Evolutionary conservation across 1,140 invertebrate genomes (phyloP).

Genomic region (Lutraria rhynchaena): DNA sequence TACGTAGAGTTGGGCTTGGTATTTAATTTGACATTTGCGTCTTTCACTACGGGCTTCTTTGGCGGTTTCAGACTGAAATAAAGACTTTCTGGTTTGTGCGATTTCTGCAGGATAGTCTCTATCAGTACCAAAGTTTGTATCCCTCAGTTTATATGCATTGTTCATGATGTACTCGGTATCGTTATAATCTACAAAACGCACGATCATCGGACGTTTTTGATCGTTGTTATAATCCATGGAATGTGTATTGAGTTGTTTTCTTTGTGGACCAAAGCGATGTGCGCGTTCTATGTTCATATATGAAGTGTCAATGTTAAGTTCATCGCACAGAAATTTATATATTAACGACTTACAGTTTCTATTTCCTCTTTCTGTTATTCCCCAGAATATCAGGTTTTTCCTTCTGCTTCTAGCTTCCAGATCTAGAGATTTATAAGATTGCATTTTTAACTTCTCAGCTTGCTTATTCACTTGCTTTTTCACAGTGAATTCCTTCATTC

Average conservation of each 20-base stretch:
- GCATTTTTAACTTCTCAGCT: not conserved
- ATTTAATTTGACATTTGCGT: not conserved
- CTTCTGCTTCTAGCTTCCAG: slow-evolving; percentile 3
- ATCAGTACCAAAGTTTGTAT: not conserved
- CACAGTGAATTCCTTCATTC: no score
- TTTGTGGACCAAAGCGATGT: not conserved
- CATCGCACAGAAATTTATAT: not conserved
- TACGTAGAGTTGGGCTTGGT: slow-evolving; percentile 4
- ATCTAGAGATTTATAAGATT: not conserved
- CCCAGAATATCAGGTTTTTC: slow-evolving; percentile 20
- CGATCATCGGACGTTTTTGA: slow-evolving; percentile 19
- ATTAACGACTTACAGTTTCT: not conserved
- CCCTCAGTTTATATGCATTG: slow-evolving; percentile 6
- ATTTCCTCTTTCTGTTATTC: not conserved
- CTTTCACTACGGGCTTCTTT: not conserved
- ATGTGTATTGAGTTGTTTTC: not conserved
- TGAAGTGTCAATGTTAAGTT: not conserved
- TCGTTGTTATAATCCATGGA: not conserved
- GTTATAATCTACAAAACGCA: not conserved
- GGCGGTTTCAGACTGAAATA: not conserved
- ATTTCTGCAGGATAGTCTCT: not conserved
- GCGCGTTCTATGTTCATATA: not conserved
- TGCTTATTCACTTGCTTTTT: no score
- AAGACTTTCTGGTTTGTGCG: not conserved
- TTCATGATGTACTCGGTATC: not conserved